These are phyloP conservation scores for Macrostomum cliftonense DNA, from an alignment of 2,888 invertebrate species.

Conservation along the genomic window DNA sequence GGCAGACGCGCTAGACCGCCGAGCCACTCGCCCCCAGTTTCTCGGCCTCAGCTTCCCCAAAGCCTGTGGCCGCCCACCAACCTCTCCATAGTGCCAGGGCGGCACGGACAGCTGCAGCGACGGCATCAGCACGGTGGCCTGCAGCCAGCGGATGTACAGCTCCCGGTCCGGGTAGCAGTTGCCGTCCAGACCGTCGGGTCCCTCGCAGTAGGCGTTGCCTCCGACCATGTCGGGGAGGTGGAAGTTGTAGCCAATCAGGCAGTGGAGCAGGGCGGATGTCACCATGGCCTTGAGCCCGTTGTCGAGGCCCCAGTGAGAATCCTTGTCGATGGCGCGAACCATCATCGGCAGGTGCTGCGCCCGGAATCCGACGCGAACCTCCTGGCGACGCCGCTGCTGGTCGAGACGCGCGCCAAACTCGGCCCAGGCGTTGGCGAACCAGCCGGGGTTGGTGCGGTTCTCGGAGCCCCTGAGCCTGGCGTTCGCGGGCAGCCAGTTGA, in stretches of 20 bases:
- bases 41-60: too few species aligned
- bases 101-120: constrained; percentile 60
- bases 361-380: constrained; percentile 62
- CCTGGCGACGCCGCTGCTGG: constrained; percentile 47
- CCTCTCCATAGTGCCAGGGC: constrained; percentile 38
- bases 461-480: not conserved
- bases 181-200: constrained; percentile 2
- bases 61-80: constrained; percentile 2
- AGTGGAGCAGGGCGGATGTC: constrained; percentile 50
- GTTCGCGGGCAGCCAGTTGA: constrained; percentile 53
- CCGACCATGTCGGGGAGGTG: constrained; percentile 61
- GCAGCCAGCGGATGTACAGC: constrained; percentile 58
- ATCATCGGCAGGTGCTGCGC: constrained; percentile 69
- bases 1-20: too few species aligned
- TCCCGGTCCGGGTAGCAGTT: constrained; percentile 21
- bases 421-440: too few species aligned
- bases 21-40: too few species aligned
- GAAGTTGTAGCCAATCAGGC: constrained; percentile 40
- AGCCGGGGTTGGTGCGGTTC: too few species aligned
- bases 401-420: too few species aligned
- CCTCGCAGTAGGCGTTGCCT: constrained; percentile 24
- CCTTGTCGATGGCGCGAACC: constrained; percentile 54
- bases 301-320: constrained; percentile 61
- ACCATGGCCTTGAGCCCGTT: constrained; percentile 58
- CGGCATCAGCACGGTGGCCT: constrained; percentile 69